phyloP scores from a whole-genome alignment of 2,797 vertebrate genomes.

The Pipistrellus kuhlii region DNA sequence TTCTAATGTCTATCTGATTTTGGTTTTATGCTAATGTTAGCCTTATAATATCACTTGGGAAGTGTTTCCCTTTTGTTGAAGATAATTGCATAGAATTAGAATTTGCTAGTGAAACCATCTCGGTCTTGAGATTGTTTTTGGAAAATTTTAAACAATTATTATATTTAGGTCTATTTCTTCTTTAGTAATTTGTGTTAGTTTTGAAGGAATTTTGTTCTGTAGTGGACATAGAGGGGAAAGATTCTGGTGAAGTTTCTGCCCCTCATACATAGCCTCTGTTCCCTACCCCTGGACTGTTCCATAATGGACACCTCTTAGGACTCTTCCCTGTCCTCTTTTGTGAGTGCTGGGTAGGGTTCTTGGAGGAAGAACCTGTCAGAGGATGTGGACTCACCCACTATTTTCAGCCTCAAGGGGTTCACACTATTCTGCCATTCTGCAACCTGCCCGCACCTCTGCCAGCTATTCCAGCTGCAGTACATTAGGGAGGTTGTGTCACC shows the following conservation, averaged over 20 bases:
- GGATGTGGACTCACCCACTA: background rate
- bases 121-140: background rate
- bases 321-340: background rate
- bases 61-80: background rate
- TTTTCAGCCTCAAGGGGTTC: background rate
- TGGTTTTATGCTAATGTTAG: background rate
- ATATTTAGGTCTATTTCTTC: background rate
- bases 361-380: background rate
- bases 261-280: background rate
- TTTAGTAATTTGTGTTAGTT: background rate
- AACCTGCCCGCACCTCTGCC: background rate
- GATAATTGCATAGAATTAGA: background rate
- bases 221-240: background rate
- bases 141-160: conserved; percentile 3
- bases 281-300: background rate
- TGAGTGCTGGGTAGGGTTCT: background rate
- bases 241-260: background rate
- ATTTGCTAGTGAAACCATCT: background rate
- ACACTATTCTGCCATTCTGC: background rate
- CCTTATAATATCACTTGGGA: background rate
- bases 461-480: background rate
- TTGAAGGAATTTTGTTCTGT: background rate
- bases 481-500: background rate
- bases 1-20: background rate
- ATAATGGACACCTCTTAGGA: background rate